These are phyloP conservation scores for Candoia aspera DNA, from an alignment of 2,113 vertebrate species.

Conservation along the genomic window DNA sequence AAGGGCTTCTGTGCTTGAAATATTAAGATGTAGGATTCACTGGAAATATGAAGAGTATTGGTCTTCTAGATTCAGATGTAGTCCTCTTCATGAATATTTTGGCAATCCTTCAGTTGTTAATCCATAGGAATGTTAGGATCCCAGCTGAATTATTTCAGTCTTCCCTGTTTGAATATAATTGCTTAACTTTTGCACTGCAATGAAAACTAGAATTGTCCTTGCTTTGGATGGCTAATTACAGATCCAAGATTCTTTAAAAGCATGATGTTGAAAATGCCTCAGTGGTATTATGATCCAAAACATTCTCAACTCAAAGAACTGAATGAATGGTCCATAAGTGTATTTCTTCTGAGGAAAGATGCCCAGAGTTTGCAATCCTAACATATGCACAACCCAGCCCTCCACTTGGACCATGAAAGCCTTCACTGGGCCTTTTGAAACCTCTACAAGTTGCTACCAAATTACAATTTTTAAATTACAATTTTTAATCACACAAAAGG, in stretches of 20 bases:
- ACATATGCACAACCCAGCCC: neutral
- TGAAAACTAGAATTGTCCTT: neutral
- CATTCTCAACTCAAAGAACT: neutral
- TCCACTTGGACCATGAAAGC: neutral
- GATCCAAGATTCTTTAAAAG: neutral
- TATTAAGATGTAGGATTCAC: neutral
- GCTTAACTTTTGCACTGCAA: neutral
- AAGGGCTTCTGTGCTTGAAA: neutral
- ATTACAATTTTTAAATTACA: too few relatives aligned
- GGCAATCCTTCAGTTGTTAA: neutral
- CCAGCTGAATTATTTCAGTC: neutral
- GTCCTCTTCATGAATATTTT: neutral
- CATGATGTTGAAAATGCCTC: neutral
- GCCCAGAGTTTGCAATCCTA: neutral
- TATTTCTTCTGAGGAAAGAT: neutral
- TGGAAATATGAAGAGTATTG: neutral
- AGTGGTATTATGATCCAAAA: neutral
- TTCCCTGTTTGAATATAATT: neutral
- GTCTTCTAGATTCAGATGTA: neutral
- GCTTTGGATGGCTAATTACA: neutral
- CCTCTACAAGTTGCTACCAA: too few relatives aligned
- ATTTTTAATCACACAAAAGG: too few relatives aligned
- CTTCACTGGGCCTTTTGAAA: too few relatives aligned
- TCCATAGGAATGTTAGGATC: neutral
- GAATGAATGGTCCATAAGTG: too few relatives aligned